These are phyloP conservation scores for Australoheros facetus DNA, from an alignment of 2,797 vertebrate genomes.

Conservation along the genomic window DNA sequence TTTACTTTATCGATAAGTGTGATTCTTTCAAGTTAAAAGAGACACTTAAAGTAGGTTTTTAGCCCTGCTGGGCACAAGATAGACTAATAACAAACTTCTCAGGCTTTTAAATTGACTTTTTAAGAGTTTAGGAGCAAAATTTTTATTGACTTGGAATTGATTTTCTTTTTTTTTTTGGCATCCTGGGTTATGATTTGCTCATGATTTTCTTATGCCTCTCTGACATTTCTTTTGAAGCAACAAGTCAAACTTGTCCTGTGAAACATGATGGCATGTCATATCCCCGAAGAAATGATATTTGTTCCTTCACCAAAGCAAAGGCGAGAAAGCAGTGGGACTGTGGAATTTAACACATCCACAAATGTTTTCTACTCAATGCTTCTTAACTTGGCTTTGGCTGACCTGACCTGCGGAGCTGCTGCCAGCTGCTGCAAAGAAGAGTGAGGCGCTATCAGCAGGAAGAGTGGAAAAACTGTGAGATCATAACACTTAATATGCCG, in stretches of 20 bases:
- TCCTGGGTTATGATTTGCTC: background rate
- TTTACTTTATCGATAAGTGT: background rate
- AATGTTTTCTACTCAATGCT: background rate
- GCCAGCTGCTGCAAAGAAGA: background rate
- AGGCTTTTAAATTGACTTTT: background rate
- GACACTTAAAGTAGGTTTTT: background rate
- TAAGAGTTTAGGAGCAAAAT: background rate
- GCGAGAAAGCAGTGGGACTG: background rate
- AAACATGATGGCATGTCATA: background rate
- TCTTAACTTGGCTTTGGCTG: background rate
- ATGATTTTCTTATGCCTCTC: background rate
- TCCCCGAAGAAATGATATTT: background rate
- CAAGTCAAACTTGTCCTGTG: background rate
- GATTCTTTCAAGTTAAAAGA: background rate
- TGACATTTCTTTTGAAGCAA: background rate
- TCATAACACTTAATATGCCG: no score
- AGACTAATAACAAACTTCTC: background rate
- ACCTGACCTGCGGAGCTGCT: background rate
- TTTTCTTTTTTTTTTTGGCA: background rate
- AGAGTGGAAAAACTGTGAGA: no score
- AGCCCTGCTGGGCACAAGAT: background rate
- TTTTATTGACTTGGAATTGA: background rate
- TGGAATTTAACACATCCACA: background rate
- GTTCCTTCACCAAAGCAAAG: background rate
- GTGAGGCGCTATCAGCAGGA: no score